These are phyloP conservation scores for Philotrypesis tridentata DNA, from an alignment of 1,140 invertebrate species.

Conservation along the genomic window DNA sequence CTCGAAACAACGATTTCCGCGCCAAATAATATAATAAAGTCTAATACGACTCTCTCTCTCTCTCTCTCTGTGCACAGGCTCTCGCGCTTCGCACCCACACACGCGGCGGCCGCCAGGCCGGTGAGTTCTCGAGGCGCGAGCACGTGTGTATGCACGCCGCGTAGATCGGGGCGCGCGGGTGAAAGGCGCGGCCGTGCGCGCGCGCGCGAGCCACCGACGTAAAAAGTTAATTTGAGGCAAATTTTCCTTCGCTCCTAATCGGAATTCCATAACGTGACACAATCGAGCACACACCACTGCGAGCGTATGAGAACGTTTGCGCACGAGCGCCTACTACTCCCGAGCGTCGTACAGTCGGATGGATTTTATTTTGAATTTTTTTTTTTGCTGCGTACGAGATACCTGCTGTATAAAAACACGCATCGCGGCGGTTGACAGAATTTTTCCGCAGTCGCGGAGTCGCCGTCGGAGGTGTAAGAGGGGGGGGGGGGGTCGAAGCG, in stretches of 20 bases:
- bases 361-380: neutral
- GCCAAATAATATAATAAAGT: conserved; percentile 6
- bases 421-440: neutral
- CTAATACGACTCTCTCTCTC: no score
- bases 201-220: neutral
- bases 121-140: no score
- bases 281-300: neutral
- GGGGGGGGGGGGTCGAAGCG: no score
- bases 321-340: no score
- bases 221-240: conserved; percentile 48
- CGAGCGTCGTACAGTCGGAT: neutral
- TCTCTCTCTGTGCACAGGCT: neutral
- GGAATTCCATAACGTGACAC: conserved; percentile 42
- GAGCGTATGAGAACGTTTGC: neutral
- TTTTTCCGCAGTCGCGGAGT: no score
- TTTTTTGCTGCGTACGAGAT: no score
- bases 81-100: neutral
- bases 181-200: neutral
- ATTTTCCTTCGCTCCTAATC: conserved; percentile 39
- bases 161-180: neutral
- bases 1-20: neutral
- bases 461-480: no score
- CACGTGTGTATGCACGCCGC: neutral
- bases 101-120: neutral
- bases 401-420: no score